Evolutionary conservation across 2,888 invertebrate species (phyloP).

Genomic region (Tipula helvola): DNA sequence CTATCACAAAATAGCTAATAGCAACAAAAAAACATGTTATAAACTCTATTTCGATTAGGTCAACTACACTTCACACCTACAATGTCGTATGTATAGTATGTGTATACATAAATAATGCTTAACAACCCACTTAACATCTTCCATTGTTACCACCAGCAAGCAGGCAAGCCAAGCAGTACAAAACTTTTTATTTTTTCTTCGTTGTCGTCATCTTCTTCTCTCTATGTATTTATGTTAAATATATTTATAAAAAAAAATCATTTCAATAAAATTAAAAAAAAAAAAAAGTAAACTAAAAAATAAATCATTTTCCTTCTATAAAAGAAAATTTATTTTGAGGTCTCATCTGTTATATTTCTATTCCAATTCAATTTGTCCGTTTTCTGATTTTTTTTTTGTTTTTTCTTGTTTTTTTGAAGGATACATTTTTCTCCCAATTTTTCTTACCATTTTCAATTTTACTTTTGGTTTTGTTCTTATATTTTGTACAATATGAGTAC

Average conservation of each 20-base stretch:
- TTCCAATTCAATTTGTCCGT: background rate
- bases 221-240: background rate
- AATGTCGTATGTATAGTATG: background rate
- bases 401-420: background rate
- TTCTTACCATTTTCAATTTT: background rate
- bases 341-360: background rate
- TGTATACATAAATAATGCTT: background rate
- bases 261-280: background rate
- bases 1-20: background rate
- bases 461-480: background rate
- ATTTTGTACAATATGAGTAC: background rate
- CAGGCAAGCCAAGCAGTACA: background rate
- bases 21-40: background rate
- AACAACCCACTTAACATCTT: background rate
- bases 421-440: background rate
- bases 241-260: background rate
- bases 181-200: background rate
- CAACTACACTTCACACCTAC: background rate
- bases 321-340: background rate
- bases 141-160: background rate
- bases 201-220: background rate
- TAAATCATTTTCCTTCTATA: background rate
- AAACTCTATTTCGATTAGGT: background rate
- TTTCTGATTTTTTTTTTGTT: background rate
- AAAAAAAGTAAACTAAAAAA: background rate